Evolutionary conservation across 2,797 vertebrate genomes (phyloP).

Genomic region (Dromococcyx pavoninus): DNA sequence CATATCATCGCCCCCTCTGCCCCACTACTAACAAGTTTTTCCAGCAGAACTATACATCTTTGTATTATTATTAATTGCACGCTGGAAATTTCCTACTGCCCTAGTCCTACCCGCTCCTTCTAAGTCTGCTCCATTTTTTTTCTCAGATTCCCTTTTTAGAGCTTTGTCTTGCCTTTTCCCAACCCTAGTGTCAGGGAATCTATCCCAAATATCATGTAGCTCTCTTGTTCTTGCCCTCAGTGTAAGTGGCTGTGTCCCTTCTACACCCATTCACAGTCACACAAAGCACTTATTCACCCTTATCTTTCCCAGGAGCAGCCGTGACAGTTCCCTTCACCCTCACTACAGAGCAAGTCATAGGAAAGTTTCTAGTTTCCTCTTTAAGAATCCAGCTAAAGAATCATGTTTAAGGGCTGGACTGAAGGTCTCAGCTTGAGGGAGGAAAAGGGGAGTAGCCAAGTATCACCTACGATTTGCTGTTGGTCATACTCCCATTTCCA

Average conservation of each 20-base stretch:
- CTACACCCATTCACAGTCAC: not conserved
- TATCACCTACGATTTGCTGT: not conserved
- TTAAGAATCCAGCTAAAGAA: not conserved
- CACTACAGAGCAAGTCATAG: not conserved
- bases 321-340: not conserved
- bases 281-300: not conserved
- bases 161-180: not conserved
- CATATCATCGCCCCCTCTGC: rapidly evolving
- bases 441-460: not conserved
- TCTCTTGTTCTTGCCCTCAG: not conserved
- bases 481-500: not conserved
- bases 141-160: not conserved
- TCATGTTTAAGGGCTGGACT: not conserved
- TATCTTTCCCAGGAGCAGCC: not conserved
- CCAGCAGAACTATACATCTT: not conserved
- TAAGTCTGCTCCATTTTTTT: not conserved
- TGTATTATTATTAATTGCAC: not conserved
- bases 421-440: not conserved
- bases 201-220: not conserved
- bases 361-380: not conserved
- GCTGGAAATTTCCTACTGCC: not conserved
- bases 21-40: not conserved
- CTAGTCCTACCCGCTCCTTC: not conserved
- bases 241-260: too few relatives aligned
- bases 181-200: not conserved